Conservation (phyloP, 2,113 vertebrate genomes). For the Cinclus cinclus region DNA sequence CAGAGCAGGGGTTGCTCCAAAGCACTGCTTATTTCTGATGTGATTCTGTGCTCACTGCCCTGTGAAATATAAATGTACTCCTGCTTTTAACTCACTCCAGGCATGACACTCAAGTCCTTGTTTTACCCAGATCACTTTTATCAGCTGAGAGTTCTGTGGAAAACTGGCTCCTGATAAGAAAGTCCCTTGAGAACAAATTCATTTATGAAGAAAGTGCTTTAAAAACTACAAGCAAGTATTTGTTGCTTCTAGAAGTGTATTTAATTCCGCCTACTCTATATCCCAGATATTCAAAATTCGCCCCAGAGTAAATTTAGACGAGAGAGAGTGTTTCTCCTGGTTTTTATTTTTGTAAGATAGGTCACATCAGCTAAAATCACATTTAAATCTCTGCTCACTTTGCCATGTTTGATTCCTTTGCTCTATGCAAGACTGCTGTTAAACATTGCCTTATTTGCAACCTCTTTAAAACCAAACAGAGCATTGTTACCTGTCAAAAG, state of each 20-base stretch:
- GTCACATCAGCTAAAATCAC: background rate
- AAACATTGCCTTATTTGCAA: background rate
- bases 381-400: background rate
- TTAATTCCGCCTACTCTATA: background rate
- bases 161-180: background rate
- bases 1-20: background rate
- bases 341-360: background rate
- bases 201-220: background rate
- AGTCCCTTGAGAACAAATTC: background rate
- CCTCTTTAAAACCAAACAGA: background rate
- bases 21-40: background rate
- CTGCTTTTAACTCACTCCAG: background rate
- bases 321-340: background rate
- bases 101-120: background rate
- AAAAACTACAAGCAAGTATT: background rate
- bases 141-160: background rate
- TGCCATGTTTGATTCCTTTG: background rate
- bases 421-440: background rate
- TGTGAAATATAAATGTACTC: background rate
- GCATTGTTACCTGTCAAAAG: background rate
- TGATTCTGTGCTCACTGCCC: background rate
- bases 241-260: background rate
- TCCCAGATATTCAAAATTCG: background rate
- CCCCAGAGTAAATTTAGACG: background rate
- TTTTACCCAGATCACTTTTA: background rate